These are phyloP conservation scores for Hydroisotoma schaefferi DNA, from an alignment of 2,888 invertebrate genomes.

Conservation along the genomic window DNA sequence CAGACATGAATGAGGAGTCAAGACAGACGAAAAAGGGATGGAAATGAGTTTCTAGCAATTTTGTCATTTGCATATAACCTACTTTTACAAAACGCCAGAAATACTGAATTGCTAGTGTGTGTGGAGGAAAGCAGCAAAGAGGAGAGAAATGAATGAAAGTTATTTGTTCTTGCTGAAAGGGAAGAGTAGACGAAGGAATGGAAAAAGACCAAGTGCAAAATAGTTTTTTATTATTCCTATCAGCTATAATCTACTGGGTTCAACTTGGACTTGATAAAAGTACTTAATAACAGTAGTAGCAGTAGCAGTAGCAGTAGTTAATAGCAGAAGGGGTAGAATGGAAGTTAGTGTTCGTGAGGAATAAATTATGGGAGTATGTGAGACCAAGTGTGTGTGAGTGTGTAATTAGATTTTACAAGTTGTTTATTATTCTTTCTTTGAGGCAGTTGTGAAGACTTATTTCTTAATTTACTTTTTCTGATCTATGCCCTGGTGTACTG, in stretches of 20 bases:
- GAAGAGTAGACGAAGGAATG: too few species aligned
- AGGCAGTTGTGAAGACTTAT: neutral
- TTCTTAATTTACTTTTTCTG: neutral
- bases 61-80: constrained; percentile 9
- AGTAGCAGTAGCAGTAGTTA: too few species aligned
- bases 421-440: constrained; percentile 6
- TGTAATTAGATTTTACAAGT: constrained; percentile 12
- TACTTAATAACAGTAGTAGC: too few species aligned
- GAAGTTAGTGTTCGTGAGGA: too few species aligned
- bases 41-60: constrained; percentile 1
- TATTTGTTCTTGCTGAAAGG: too few species aligned
- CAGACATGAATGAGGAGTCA: too few species aligned
- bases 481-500: neutral
- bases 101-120: too few species aligned
- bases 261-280: too few species aligned
- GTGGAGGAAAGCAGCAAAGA: neutral
- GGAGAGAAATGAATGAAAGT: neutral
- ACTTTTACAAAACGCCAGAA: constrained; percentile 3
- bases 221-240: constrained; percentile 13
- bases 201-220: neutral
- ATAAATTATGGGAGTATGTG: too few species aligned
- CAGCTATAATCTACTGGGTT: constrained; percentile 8
- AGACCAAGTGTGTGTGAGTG: too few species aligned
- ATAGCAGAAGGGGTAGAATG: too few species aligned
- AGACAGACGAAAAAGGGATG: neutral